Base-by-base conservation (phyloP, 2,113 vertebrate genomes). In the Todiramphus chloris region DNA sequence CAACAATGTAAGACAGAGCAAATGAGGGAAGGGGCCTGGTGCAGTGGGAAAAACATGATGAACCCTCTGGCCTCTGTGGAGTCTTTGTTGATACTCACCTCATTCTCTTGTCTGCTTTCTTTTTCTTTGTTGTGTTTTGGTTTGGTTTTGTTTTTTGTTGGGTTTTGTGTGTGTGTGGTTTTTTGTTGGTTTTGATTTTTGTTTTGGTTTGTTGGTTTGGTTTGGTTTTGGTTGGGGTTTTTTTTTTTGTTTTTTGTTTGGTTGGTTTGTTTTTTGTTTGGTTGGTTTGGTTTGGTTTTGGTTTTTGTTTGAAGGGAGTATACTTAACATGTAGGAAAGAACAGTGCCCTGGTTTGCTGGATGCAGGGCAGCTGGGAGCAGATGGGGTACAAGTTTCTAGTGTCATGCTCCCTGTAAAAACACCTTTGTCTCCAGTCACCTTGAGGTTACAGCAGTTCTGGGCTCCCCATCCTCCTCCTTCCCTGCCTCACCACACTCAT, bases 51-150 rank as follows among this genome's bases (percentile, higher is more conserved):
- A n/a, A 83, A 53, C 58, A 35, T 1, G 3, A 67, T 8, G 6
- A 84, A 37, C 24, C 41, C 48, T 44, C 6, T 73, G 81, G 87
- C 95, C 93, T 95, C 91, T 75, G 79, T 93, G 91, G 87, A 93
- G 67, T 9, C 78, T 84, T 84, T 93, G 87, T 94, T 96, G 93
- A 66, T 46, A 31, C 27, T 91, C 51, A 18, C 87, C 77, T 85
- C 43, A 48, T 89, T 94, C 94, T 33, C 55, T 44, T 2, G 1
- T 58, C 59, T n/a, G 53, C 46, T 13, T 51, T 78, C 4, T 80
- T 66, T 66, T 37, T 27, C 7, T 11, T 81, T 69, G 46, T 46
- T 46, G 19, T 46, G 46, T 50, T 48, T 51, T 19, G 46, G 19
- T 46, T 46, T 46, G 43, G 15, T 1, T 24, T 53, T 2, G 28